A percentile compares a stretch with the other conserved stretches of the same genome.
phyloP scores from a whole-genome alignment of 2,888 invertebrate species.

The Metacarcinus magister region DNA sequence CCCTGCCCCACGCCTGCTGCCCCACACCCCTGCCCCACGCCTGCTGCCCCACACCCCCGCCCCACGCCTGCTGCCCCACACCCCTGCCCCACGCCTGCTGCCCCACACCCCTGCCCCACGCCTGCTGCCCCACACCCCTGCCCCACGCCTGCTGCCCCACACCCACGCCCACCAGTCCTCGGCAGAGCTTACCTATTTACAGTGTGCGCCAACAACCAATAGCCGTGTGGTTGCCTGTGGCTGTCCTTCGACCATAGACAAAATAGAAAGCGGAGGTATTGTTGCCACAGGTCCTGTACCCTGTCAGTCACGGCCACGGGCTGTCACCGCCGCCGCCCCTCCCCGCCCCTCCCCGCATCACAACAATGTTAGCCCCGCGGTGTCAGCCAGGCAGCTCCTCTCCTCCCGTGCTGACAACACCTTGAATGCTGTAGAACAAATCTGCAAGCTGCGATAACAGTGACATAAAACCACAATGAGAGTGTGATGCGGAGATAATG shows the following conservation, averaged over 20 bases:
- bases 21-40: neutral
- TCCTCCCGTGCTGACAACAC: neutral
- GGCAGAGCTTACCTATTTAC: conserved; percentile 6
- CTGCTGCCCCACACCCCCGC: neutral
- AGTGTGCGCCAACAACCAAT: conserved; percentile 11
- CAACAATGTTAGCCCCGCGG: conserved; percentile 16
- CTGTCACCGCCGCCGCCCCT: neutral
- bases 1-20: neutral
- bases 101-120: neutral
- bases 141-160: neutral
- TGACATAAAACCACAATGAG: conserved; percentile 20
- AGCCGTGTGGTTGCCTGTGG: conserved; percentile 27
- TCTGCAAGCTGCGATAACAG: conserved; percentile 45
- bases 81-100: neutral
- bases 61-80: neutral
- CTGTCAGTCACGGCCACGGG: neutral
- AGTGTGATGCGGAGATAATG: neutral
- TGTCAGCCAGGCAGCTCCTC: neutral
- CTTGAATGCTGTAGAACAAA: neutral
- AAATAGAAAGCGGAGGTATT: conserved; percentile 58
- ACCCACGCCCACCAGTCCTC: neutral
- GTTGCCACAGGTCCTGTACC: conserved; percentile 36
- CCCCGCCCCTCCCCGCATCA: conserved; percentile 23
- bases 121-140: neutral
- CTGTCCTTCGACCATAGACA: conserved; percentile 41